Conservation (phyloP, 2,888 invertebrate species). For the Nymphalis c-album region DNA sequence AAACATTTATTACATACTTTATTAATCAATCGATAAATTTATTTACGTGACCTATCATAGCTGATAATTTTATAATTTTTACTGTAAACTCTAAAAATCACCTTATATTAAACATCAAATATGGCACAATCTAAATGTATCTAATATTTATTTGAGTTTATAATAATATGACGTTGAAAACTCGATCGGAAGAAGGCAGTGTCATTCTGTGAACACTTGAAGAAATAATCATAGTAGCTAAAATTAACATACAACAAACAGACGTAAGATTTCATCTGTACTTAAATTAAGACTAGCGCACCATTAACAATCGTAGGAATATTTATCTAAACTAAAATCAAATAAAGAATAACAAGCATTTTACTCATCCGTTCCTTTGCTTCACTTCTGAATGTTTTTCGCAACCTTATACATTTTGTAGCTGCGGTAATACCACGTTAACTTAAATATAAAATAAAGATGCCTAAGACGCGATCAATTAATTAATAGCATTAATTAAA, state of each 20-base stretch:
- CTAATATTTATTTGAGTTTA: constrained; percentile 1
- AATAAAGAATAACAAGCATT: constrained; percentile 9
- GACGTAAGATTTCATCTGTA: constrained; percentile 43
- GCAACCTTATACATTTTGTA: constrained; percentile 12
- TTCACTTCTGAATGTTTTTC: neutral
- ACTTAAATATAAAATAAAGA: constrained; percentile 13
- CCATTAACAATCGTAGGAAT: constrained; percentile 23
- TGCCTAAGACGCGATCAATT: constrained; percentile 8
- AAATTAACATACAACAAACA: constrained; percentile 27
- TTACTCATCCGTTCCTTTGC: neutral
- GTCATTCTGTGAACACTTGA: constrained; percentile 29
- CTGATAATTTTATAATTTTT: constrained; percentile 4
- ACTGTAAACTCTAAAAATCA: constrained; percentile 1
- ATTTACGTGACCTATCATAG: neutral
- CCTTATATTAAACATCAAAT: constrained; percentile 33
- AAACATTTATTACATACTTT: constrained; percentile 12
- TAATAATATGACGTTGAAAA: constrained; percentile 19
- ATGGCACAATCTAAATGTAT: constrained; percentile 48
- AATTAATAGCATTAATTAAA: constrained; percentile 21
- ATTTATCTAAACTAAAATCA: constrained; percentile 15
- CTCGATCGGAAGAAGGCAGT: constrained; percentile 32
- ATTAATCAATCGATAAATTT: constrained; percentile 16
- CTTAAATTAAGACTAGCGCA: constrained; percentile 57
- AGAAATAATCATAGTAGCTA: constrained; percentile 8
- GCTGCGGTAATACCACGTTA: constrained; percentile 32